Evolutionary conservation across 2,113 vertebrate genomes (phyloP), one percentile per base, ranked within the genome.

Genomic region (Microcebus murinus): DNA sequence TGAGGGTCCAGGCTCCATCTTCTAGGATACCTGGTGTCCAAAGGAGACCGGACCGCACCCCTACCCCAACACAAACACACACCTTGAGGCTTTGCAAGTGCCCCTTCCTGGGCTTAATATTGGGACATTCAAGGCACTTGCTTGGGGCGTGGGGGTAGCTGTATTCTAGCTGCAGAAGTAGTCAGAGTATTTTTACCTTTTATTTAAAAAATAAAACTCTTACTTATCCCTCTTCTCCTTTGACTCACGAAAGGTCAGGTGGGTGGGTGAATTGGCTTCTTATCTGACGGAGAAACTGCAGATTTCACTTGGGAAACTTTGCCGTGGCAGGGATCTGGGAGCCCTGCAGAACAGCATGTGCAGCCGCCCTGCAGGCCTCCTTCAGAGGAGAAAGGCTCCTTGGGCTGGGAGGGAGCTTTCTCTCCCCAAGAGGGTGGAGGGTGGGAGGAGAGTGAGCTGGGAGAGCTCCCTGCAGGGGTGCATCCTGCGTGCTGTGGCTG

Each of bases 261-360:
- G 74, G 61, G 74, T 61, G 76, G 73, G 79, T 57, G 61, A 90
- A 42, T 36, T 67, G 85, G 81, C 92, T 92, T 97, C 96, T 96
- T 90, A 57, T 95, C 55, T 65, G 81, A 31, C 63, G 48, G 85
- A 84, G 70, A 52, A 80, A 55, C n/a, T 90, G 86, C 85, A 84
- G 86, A 48, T 96, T 97, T 94, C 86, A 36, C 84, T 29, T 50
- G 67, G 94, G 71, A 90, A 97, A 97, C 96, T 96, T 97, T 52
- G 73, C 87, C 36, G 15, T 45, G 11, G 31, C 83, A 76, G 79
- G 61, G 39, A 67, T 74, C 29, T 48, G 82, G 76, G 55, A 29
- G n/a, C 82, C 55, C 86, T 74, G n/a, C n/a, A 71, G 92, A 83
- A 92, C 23, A 18, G 63, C 4, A 0, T 34, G 84, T 31, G 59